Conservation (phyloP, 2,797 vertebrate genomes). For the Centroberyx gerrardi region DNA sequence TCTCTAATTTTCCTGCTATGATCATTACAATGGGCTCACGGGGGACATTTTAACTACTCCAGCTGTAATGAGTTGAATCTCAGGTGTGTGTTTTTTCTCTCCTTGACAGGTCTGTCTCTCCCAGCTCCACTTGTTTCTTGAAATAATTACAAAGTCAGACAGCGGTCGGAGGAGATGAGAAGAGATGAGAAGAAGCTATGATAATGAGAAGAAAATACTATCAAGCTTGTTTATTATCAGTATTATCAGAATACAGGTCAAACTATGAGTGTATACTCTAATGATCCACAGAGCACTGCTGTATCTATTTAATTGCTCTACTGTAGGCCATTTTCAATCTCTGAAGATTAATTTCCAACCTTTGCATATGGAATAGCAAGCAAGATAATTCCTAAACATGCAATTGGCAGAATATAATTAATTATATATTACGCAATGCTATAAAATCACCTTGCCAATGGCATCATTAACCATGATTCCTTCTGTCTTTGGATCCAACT, state of each 20-base stretch:
- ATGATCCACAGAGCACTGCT: constrained; percentile 13
- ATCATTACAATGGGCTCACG: constrained; percentile 12
- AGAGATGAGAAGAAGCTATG: background rate
- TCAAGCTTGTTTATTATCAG: background rate
- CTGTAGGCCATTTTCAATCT: background rate
- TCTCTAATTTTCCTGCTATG: constrained; percentile 19
- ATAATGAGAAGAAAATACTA: background rate
- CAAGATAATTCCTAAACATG: constrained; percentile 28
- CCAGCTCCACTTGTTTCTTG: background rate
- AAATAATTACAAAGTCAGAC: background rate
- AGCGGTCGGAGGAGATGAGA: no score
- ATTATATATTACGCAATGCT: constrained; percentile 47
- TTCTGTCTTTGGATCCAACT: constrained; percentile 49
- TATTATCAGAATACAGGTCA: background rate
- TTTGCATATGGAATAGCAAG: constrained; percentile 35
- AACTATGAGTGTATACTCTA: background rate
- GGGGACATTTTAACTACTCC: background rate
- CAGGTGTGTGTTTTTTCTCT: constrained; percentile 3
- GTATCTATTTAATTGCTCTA: background rate
- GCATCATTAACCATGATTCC: constrained; percentile 59
- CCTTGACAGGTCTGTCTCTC: background rate
- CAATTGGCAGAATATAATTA: constrained; percentile 51
- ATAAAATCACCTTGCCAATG: constrained; percentile 56
- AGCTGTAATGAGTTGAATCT: constrained; percentile 18
- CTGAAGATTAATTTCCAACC: constrained; percentile 23